phyloP scores from a whole-genome alignment of 2,888 invertebrate genomes.

The Habroteleia sp. region DNA sequence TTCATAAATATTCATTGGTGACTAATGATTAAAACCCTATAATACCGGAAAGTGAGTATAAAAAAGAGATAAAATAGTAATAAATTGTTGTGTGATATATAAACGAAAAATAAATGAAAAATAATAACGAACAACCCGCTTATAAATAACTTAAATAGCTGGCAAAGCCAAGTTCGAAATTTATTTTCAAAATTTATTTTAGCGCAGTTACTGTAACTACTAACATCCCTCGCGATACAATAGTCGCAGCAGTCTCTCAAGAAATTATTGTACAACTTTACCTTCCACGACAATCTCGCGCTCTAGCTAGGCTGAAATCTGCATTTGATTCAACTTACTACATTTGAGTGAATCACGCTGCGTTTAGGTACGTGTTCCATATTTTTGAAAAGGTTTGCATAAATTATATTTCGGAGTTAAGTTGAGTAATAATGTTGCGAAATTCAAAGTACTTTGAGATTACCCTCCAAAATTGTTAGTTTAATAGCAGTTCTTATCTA shows the following conservation, averaged over 20 bases:
- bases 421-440: constrained; percentile 33
- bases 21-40: no score
- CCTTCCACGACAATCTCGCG: constrained; percentile 51
- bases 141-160: constrained; percentile 35
- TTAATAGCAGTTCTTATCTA: constrained; percentile 43
- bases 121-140: no score
- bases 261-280: constrained; percentile 62
- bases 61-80: no score
- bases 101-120: no score
- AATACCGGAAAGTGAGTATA: no score
- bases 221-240: constrained; percentile 45
- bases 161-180: constrained; percentile 36
- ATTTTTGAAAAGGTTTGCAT: constrained; percentile 55
- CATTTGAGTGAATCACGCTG: constrained; percentile 37
- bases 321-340: constrained; percentile 59
- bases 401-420: constrained; percentile 46
- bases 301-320: constrained; percentile 53
- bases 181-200: no score
- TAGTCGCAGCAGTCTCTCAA: constrained; percentile 57
- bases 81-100: no score
- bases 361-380: constrained; percentile 49
- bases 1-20: no score
- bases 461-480: constrained; percentile 49
- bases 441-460: constrained; percentile 36
- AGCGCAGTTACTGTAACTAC: constrained; percentile 53